phyloP scores from a whole-genome alignment of 1,140 invertebrate species.

The Anastrepha ludens region DNA sequence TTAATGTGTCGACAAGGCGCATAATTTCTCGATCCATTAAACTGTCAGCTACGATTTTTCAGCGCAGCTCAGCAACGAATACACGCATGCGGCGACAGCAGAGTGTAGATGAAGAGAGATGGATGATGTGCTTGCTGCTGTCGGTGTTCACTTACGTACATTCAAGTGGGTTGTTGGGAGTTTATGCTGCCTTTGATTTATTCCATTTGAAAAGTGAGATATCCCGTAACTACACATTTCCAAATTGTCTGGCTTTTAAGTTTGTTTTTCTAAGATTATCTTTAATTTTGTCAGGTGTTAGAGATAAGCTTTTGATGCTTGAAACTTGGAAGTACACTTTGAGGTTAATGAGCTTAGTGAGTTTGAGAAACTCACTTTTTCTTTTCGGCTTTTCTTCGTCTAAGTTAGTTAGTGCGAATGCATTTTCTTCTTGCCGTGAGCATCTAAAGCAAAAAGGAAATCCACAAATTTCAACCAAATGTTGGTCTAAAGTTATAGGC shows the following conservation, averaged over 20 bases:
- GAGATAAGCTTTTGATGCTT: not conserved
- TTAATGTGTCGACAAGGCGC: slow-evolving; percentile 57
- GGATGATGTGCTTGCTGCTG: not conserved
- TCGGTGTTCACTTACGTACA: not conserved
- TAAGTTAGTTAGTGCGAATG: too few species aligned
- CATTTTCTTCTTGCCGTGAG: too few species aligned
- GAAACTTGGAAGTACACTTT: not conserved
- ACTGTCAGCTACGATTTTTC: slow-evolving; percentile 58
- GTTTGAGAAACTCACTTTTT: not conserved
- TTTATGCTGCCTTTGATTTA: not conserved
- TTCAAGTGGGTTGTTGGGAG: not conserved
- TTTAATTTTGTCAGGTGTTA: not conserved
- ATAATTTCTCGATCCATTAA: slow-evolving; percentile 59
- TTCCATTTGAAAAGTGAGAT: not conserved
- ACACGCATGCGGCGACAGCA: not conserved
- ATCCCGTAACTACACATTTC: too few species aligned
- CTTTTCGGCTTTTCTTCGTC: too few species aligned
- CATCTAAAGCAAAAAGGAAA: too few species aligned
- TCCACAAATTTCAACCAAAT: too few species aligned
- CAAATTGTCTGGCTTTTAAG: not conserved
- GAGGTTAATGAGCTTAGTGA: not conserved
- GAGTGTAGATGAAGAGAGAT: not conserved
- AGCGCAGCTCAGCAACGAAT: not conserved
- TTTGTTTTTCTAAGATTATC: not conserved
- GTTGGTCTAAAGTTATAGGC: too few species aligned